phyloP scores from a whole-genome alignment of 1,140 invertebrate genomes.

The Drosophila obscura region DNA sequence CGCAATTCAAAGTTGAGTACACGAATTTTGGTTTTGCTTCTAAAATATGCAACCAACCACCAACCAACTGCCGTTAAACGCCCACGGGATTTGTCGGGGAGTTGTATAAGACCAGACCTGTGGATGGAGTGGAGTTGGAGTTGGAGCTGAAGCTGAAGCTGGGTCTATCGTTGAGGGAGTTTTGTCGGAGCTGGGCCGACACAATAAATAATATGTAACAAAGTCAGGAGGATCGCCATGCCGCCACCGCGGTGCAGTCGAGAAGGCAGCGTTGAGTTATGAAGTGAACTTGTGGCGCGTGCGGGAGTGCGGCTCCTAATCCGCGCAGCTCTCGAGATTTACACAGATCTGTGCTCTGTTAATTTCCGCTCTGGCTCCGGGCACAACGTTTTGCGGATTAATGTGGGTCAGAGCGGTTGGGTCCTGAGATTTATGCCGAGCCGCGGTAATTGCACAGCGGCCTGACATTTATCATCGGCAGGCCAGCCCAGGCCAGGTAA shows the following conservation, averaged over 20 bases:
- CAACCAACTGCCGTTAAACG: constrained; percentile 71
- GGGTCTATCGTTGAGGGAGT: background rate
- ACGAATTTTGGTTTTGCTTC: constrained; percentile 63
- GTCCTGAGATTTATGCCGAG: constrained; percentile 56
- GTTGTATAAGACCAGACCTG: constrained; percentile 16
- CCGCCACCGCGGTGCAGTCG: constrained; percentile 18
- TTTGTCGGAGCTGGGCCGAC: constrained; percentile 35
- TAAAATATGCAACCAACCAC: constrained; percentile 60
- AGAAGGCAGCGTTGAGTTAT: constrained; percentile 45
- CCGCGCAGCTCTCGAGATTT: constrained; percentile 10
- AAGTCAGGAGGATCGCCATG: constrained; percentile 65
- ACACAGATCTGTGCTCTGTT: constrained; percentile 47
- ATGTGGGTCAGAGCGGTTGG: constrained; percentile 69
- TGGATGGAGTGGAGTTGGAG: constrained; percentile 4
- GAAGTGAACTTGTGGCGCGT: constrained; percentile 69
- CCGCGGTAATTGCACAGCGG: constrained; percentile 58
- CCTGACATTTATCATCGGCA: constrained; percentile 33
- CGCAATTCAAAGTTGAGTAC: constrained; percentile 45
- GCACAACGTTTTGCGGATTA: constrained; percentile 64
- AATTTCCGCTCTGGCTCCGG: constrained; percentile 70
- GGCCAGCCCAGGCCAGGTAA: background rate
- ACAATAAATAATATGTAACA: constrained; percentile 83
- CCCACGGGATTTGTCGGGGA: constrained; percentile 52
- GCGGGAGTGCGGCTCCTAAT: constrained; percentile 47
- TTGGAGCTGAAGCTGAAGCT: background rate